Evolutionary conservation across 1,140 invertebrate genomes (phyloP).

Genomic region (Helicoverpa zea): DNA sequence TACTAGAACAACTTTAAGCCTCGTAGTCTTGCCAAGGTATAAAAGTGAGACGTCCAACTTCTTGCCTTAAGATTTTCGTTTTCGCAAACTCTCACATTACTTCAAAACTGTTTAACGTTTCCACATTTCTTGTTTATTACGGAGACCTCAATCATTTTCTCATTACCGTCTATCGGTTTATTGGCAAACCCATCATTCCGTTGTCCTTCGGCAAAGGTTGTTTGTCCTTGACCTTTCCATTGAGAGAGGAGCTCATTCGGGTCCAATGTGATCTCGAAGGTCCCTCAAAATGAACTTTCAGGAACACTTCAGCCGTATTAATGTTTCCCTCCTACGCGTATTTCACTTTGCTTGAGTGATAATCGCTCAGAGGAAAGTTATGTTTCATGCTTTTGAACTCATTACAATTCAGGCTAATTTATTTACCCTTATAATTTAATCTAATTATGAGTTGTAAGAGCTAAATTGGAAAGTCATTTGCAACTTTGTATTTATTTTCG

Average conservation of each 20-base stretch:
- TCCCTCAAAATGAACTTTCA: slow-evolving; percentile 40
- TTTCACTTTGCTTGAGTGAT: slow-evolving; percentile 25
- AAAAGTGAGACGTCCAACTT: not conserved
- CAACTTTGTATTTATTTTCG: too few species aligned
- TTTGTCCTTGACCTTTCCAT: slow-evolving; percentile 20
- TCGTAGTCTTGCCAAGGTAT: not conserved
- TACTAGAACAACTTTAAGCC: slow-evolving; percentile 5
- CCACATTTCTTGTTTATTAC: not conserved
- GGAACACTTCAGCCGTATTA: slow-evolving; percentile 41
- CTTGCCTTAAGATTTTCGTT: too few species aligned
- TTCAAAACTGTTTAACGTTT: not conserved
- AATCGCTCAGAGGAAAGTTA: slow-evolving; percentile 9
- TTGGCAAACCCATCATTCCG: slow-evolving; percentile 3
- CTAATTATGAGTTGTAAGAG: too few species aligned
- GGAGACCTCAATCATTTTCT: not conserved
- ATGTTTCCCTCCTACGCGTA: slow-evolving; percentile 28
- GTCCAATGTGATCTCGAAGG: slow-evolving; percentile 6
- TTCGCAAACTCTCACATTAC: not conserved
- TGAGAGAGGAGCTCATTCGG: slow-evolving; percentile 31
- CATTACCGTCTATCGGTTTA: slow-evolving; percentile 3
- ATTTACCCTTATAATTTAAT: not conserved
- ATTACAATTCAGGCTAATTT: not conserved
- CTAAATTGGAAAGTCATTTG: too few species aligned
- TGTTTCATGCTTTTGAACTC: slow-evolving; percentile 23
- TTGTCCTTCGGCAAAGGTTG: slow-evolving; percentile 27